Conservation (phyloP, 2,888 invertebrate species). For the Leptinotarsa juncta region DNA sequence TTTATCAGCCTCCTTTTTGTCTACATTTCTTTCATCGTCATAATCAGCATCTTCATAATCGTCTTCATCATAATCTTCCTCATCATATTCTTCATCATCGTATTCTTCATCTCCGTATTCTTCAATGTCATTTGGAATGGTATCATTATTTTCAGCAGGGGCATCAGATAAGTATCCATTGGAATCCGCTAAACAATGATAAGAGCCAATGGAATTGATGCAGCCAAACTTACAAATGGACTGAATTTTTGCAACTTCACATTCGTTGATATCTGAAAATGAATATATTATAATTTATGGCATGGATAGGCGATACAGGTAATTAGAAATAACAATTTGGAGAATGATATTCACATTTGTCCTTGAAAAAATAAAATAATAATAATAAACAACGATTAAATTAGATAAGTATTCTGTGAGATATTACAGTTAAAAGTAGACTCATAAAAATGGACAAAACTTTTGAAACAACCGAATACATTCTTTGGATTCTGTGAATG, state of each 20-base stretch:
- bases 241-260: constrained; percentile 65
- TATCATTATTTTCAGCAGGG: constrained; percentile 39
- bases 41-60: constrained; percentile 40
- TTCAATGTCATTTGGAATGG: constrained; percentile 32
- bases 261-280: constrained; percentile 75
- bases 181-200: constrained; percentile 61
- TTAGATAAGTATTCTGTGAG: too few relatives aligned
- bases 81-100: constrained; percentile 48
- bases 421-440: too few relatives aligned
- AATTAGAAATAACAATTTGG: too few relatives aligned
- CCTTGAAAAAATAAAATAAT: too few relatives aligned
- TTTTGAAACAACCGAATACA: too few relatives aligned
- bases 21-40: constrained; percentile 38
- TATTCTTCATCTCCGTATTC: constrained; percentile 44
- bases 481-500: too few relatives aligned
- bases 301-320: too few relatives aligned
- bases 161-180: constrained; percentile 43
- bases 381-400: too few relatives aligned
- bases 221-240: constrained; percentile 68
- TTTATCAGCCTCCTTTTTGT: constrained; percentile 25
- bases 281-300: too few relatives aligned
- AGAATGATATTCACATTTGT: too few relatives aligned
- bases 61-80: constrained; percentile 42
- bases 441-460: too few relatives aligned
- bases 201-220: constrained; percentile 75